Percentiles rank a stretch among this genome's conserved stretches.
Conservation (phyloP, 1,140 invertebrate species). For the Wiebesia pumilae region DNA sequence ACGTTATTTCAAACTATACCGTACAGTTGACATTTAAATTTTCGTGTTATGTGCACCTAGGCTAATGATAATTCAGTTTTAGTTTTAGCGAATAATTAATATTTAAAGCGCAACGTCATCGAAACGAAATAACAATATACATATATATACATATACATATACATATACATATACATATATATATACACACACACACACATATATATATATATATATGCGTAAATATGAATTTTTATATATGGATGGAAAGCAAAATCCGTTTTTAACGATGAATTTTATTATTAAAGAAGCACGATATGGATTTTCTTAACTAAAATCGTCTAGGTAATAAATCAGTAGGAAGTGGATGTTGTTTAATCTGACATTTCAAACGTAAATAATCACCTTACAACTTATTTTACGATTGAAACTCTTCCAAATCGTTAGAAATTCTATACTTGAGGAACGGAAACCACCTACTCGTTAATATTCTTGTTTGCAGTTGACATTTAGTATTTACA, state of each 20-base stretch:
- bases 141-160: too few relatives aligned
- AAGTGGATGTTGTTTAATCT: background rate
- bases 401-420: background rate
- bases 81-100: background rate
- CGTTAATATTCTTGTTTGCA: constrained; percentile 24
- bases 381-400: background rate
- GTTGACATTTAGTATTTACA: constrained; percentile 7
- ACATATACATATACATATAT: too few relatives aligned
- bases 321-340: constrained; percentile 5
- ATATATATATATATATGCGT: background rate
- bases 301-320: background rate
- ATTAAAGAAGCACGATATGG: background rate
- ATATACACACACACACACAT: too few relatives aligned
- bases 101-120: background rate
- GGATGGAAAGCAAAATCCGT: too few relatives aligned
- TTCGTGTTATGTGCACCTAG: background rate
- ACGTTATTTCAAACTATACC: background rate
- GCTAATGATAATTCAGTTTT: background rate
- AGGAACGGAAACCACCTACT: background rate
- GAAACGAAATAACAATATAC: background rate
- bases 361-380: background rate
- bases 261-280: constrained; percentile 2
- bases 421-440: background rate
- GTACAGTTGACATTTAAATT: background rate
- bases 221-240: background rate